Evolutionary conservation across 1,140 invertebrate genomes (phyloP).

Genomic region (Drosophila mojavensis): DNA sequence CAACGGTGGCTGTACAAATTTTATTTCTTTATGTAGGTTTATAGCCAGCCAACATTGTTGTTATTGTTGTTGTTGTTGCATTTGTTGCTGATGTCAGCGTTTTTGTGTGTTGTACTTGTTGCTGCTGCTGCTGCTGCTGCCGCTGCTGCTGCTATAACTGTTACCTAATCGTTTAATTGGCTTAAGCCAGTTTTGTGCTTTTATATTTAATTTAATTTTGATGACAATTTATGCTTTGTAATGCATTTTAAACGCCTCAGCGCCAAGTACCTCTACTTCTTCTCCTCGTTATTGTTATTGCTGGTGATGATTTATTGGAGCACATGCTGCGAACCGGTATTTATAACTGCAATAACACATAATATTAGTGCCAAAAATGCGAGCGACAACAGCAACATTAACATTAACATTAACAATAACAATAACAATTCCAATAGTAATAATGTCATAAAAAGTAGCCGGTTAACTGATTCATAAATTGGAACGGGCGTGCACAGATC

Average conservation of each 20-base stretch:
- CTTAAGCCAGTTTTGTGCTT: conserved; percentile 67
- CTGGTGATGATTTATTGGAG: conserved; percentile 61
- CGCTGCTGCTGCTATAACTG: conserved; percentile 66
- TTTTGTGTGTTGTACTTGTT: conserved; percentile 48
- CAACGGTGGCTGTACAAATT: conserved; percentile 55
- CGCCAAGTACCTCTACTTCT: conserved; percentile 36
- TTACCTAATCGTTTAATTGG: conserved; percentile 83
- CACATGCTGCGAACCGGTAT: conserved; percentile 68
- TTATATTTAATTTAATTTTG: conserved; percentile 76
- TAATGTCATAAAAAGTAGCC: conserved; percentile 44
- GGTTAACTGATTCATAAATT: conserved; percentile 62
- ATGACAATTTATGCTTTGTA: conserved; percentile 77
- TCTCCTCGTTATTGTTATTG: not conserved
- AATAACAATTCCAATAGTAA: conserved; percentile 20
- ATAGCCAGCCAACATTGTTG: conserved; percentile 54
- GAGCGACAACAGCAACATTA: conserved; percentile 46
- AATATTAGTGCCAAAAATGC: conserved; percentile 76
- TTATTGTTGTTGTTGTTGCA: conserved; percentile 46
- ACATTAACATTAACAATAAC: conserved; percentile 23
- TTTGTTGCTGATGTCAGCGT: conserved; percentile 46
- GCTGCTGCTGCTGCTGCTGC: conserved; percentile 32
- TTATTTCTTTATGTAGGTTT: conserved; percentile 74
- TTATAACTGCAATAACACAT: conserved; percentile 68
- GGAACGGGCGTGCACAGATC: conserved; percentile 27
- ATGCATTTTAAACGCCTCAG: conserved; percentile 72